Conservation (phyloP, 2,797 vertebrate genomes). For the Cephalopachus bancanus region DNA sequence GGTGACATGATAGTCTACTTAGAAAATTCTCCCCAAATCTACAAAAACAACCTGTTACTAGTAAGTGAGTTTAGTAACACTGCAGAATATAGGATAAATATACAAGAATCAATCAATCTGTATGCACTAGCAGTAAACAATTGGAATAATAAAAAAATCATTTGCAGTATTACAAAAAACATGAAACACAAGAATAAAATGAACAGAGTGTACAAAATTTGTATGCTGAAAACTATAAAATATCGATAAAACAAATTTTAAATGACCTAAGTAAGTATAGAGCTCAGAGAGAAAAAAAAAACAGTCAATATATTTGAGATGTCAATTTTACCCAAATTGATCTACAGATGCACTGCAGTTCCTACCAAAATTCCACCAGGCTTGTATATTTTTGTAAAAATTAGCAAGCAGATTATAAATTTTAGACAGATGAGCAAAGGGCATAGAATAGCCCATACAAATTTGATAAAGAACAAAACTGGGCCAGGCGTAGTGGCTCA, state of each 20-base stretch:
- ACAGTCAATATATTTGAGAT: conserved; percentile 10
- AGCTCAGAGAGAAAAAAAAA: background rate
- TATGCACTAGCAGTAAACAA: background rate
- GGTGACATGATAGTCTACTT: background rate
- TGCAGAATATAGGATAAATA: background rate
- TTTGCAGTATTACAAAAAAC: background rate
- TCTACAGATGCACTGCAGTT: background rate
- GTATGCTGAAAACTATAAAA: background rate
- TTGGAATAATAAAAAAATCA: conserved; percentile 5
- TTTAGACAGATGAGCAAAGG: background rate
- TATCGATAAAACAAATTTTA: background rate
- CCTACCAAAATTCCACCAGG: background rate
- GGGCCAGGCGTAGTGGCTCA: too few relatives aligned
- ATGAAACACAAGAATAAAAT: background rate
- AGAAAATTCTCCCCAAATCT: background rate
- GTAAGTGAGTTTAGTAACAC: background rate
- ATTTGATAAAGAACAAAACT: conserved; percentile 4
- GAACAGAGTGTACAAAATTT: background rate
- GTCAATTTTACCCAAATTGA: background rate
- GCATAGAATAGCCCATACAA: background rate
- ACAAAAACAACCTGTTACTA: background rate
- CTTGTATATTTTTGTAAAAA: background rate
- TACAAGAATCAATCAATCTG: background rate
- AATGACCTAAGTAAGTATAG: background rate
- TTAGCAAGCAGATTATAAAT: conserved; percentile 29